Conservation (phyloP, 2,797 vertebrate genomes). For the Notoglanidium macrostoma region DNA sequence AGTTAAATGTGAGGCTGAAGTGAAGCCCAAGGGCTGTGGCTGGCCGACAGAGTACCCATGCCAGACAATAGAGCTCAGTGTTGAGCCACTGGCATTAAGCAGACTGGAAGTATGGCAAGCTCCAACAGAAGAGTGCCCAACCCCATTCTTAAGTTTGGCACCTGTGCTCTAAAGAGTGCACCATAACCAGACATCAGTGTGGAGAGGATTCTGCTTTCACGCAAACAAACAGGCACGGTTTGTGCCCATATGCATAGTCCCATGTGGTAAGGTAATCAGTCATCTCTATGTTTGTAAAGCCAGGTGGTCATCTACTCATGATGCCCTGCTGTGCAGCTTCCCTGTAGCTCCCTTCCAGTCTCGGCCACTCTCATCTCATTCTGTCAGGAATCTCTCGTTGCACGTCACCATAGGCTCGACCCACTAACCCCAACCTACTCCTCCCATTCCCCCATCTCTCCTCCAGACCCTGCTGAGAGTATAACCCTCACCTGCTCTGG, state of each 20-base stretch:
- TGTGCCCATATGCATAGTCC: constrained; percentile 3
- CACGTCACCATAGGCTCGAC: constrained; percentile 24
- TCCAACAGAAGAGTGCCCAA: constrained; percentile 30
- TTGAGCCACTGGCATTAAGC: constrained; percentile 42
- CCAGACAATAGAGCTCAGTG: constrained; percentile 47
- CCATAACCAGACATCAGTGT: constrained; percentile 11
- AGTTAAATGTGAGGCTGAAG: constrained; percentile 34
- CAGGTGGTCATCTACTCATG: constrained; percentile 53
- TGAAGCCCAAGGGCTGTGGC: constrained; percentile 5
- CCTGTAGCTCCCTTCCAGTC: constrained; percentile 44
- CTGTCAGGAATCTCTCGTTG: constrained; percentile 31
- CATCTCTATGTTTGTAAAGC: constrained; percentile 34
- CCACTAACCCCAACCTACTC: constrained; percentile 18
- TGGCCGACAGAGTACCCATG: constrained; percentile 21
- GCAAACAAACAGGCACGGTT: not conserved
- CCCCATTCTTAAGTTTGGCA: not conserved
- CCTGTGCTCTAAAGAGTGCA: constrained; percentile 13
- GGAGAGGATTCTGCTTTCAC: not conserved
- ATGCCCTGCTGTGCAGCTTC: constrained; percentile 44
- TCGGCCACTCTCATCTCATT: constrained; percentile 34
- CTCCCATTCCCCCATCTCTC: constrained; percentile 4
- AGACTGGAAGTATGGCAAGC: not conserved
- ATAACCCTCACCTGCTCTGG: constrained; percentile 41
- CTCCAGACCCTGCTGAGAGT: constrained; percentile 29
- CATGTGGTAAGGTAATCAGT: constrained; percentile 39